phyloP scores from a whole-genome alignment of 1,140 invertebrate genomes.

The Neodiprion pinetum region DNA sequence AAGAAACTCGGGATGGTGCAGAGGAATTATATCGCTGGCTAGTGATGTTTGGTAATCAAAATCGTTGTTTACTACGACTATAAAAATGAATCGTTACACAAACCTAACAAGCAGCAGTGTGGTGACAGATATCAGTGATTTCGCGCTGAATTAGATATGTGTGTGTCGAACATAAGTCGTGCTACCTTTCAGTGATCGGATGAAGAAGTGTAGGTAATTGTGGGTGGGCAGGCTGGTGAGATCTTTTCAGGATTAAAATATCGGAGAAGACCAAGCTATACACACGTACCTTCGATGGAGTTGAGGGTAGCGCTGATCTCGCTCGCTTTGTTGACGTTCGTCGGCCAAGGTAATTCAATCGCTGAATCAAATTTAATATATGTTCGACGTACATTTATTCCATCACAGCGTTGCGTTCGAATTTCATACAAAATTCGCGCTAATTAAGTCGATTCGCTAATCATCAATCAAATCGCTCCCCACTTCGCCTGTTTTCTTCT shows the following conservation, averaged over 20 bases:
- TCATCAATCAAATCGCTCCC: not conserved
- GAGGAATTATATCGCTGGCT: not conserved
- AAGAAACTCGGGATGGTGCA: not conserved
- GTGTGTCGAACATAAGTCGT: not conserved
- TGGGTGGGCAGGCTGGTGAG: not conserved
- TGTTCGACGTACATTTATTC: not conserved
- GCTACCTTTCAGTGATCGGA: not conserved
- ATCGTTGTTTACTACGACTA: not conserved
- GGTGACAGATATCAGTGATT: not conserved
- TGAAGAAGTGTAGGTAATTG: not conserved
- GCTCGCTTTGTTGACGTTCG: slow-evolving; percentile 42
- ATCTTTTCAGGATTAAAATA: not conserved
- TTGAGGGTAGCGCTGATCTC: slow-evolving; percentile 34
- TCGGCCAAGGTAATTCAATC: slow-evolving; percentile 34
- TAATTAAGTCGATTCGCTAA: not conserved
- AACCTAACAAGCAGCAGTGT: not conserved
- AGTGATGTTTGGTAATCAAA: not conserved
- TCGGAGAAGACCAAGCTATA: slow-evolving; percentile 3
- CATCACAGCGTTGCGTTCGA: slow-evolving; percentile 2
- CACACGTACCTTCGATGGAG: slow-evolving; percentile 41
- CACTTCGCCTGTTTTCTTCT: not conserved
- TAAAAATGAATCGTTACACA: not conserved
- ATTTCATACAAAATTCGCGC: not conserved
- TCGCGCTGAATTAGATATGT: not conserved
- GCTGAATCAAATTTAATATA: not conserved